Evolutionary conservation across 2,797 vertebrate genomes (phyloP), one percentile per base, ranked within the genome.

Genomic region (Anniella stebbinsi): DNA sequence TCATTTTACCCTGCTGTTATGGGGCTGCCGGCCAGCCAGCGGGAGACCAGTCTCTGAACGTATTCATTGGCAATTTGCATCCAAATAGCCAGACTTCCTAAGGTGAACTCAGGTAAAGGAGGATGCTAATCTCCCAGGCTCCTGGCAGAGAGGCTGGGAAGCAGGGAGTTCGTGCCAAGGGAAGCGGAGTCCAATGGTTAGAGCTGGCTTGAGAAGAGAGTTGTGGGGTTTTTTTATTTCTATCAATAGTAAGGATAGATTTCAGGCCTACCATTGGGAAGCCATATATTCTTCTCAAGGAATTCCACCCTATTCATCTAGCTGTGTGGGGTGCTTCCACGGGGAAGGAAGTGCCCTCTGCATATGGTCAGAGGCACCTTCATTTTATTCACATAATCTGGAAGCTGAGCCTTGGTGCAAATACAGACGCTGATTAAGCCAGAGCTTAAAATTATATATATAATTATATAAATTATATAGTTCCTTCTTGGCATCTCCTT

Each of bases 31-130:
- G 87, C 78, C 8, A 51, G 67, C 45, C 21, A 8, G 45, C 38
- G n/a, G n/a, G n/a, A n/a, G n/a, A n/a, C 45, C 76, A 21, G 67
- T 2, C 51, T 60, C 51, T 48, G 33, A 36, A 69, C 51, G 63
- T 73, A 73, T 88, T 60, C 67, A 51, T 38, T 9, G 45, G 38
- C 63, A 21, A 66, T 88, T 84, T 45, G 87, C 87, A 80, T 80
- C 77, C 60, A 88, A 88, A 85, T 67, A 48, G 73, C 73, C 86
- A 13, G 33, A 15, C 73, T 38, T 77, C 73, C 81, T 54, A 38
- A 77, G 70, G 88, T 75, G 81, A 84, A 41, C 60, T 25, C 81
- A 66, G 60, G 80, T 76, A 67, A 77, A 48, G 72, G 70, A 83
- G 51, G 23, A 30, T 30, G 72, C 7, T 30, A 17, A 73, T 81